Evolutionary conservation across 2,797 vertebrate species (phyloP).

Genomic region (Enteromius radiatus): DNA sequence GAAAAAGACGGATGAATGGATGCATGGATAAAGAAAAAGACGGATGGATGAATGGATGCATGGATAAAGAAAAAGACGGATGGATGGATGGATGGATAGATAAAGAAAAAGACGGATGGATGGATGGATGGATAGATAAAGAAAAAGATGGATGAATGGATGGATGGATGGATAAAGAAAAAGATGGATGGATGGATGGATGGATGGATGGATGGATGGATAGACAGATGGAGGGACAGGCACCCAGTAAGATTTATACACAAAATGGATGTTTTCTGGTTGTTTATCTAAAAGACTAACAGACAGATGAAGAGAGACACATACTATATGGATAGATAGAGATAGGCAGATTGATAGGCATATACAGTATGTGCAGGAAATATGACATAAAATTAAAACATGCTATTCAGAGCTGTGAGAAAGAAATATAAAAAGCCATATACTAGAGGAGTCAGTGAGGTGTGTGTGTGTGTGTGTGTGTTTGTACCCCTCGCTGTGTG

Average conservation of each 20-base stretch:
- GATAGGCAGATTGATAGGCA: not conserved
- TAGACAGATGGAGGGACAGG: not conserved
- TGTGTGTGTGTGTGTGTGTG: constrained; percentile 24
- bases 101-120: too few relatives aligned
- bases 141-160: too few relatives aligned
- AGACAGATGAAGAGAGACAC: not conserved
- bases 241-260: not conserved
- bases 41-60: too few relatives aligned
- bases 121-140: too few relatives aligned
- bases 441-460: not conserved
- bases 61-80: too few relatives aligned
- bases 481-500: constrained; percentile 2
- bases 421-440: not conserved
- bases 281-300: not conserved
- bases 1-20: too few relatives aligned
- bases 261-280: not conserved
- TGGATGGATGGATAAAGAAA: not conserved
- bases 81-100: not conserved
- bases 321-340: not conserved
- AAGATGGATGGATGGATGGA: fast-evolving
- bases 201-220: not conserved
- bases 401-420: not conserved
- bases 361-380: not conserved
- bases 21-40: too few relatives aligned
- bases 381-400: not conserved